These are phyloP conservation scores for Phragmatobia fuliginosa DNA, from an alignment of 2,888 invertebrate genomes.

Conservation along the genomic window DNA sequence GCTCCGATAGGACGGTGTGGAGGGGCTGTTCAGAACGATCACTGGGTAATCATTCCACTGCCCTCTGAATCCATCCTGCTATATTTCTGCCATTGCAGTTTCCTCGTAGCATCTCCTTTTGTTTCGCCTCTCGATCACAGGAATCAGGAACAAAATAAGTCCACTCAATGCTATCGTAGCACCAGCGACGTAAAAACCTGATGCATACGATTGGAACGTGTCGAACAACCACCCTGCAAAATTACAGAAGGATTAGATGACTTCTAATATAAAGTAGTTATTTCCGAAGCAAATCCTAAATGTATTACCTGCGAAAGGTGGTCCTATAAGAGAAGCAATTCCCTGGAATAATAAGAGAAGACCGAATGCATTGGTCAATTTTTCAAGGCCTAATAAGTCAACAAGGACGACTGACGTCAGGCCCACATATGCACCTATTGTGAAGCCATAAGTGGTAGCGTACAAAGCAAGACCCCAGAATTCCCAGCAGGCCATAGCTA, in stretches of 20 bases:
- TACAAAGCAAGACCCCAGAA: constrained; percentile 92
- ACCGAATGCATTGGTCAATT: constrained; percentile 98
- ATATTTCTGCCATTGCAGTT: constrained; percentile 74
- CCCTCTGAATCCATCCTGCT: constrained; percentile 68
- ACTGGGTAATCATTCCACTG: constrained; percentile 58
- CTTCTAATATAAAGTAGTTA: not conserved
- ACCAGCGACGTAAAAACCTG: constrained; percentile 96
- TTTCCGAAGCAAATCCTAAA: not conserved
- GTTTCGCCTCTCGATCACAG: constrained; percentile 87
- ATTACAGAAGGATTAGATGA: constrained; percentile 5
- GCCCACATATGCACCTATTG: constrained; percentile 98
- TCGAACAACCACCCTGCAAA: constrained; percentile 94
- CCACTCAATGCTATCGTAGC: constrained; percentile 95
- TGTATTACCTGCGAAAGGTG: constrained; percentile 95
- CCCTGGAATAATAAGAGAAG: constrained; percentile 97
- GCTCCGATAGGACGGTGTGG: constrained; percentile 71
- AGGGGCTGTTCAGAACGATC: constrained; percentile 81
- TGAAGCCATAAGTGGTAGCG: constrained; percentile 94
- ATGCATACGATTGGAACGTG: constrained; percentile 91
- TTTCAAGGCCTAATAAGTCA: constrained; percentile 96
- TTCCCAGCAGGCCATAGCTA: constrained; percentile 91
- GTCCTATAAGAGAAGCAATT: constrained; percentile 95
- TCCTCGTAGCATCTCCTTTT: constrained; percentile 64
- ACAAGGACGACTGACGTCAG: constrained; percentile 98
- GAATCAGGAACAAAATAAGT: constrained; percentile 94